These are phyloP conservation scores for Oryzias sinensis DNA, from an alignment of 2,797 vertebrate species.

Conservation along the genomic window DNA sequence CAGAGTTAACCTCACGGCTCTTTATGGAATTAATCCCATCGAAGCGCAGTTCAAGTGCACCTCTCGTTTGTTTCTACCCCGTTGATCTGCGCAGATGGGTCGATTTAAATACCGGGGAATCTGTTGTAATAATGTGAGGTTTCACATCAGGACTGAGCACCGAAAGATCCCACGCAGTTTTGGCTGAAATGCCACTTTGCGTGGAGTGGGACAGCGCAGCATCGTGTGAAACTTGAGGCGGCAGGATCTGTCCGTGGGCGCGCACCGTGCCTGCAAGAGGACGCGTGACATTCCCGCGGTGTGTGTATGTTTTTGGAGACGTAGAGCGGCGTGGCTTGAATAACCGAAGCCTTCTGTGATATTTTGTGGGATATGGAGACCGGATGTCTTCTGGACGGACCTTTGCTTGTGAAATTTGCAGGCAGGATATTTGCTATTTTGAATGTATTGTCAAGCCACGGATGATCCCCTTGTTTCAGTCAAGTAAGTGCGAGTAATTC, in stretches of 20 bases:
- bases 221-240: conserved; percentile 9
- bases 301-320: conserved; percentile 11
- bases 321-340: conserved; percentile 2
- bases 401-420: conserved; percentile 23
- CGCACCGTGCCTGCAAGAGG: conserved; percentile 48
- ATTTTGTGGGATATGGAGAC: conserved; percentile 10
- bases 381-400: conserved; percentile 15
- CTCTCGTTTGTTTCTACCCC: background rate
- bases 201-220: conserved; percentile 53
- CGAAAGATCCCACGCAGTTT: conserved; percentile 14
- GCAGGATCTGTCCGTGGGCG: conserved; percentile 38
- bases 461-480: conserved; percentile 5
- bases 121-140: background rate
- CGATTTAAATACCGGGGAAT: background rate
- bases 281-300: conserved; percentile 34
- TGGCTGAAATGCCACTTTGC: conserved; percentile 4
- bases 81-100: too few relatives aligned
- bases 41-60: conserved; percentile 2
- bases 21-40: conserved; percentile 23
- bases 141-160: background rate
- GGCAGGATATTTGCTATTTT: conserved; percentile 27
- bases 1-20: conserved; percentile 25
- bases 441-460: conserved; percentile 4
- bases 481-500: conserved; percentile 28
- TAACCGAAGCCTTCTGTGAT: background rate